Conservation (phyloP, 2,888 invertebrate species). For the Opisthograptis luteolata region DNA sequence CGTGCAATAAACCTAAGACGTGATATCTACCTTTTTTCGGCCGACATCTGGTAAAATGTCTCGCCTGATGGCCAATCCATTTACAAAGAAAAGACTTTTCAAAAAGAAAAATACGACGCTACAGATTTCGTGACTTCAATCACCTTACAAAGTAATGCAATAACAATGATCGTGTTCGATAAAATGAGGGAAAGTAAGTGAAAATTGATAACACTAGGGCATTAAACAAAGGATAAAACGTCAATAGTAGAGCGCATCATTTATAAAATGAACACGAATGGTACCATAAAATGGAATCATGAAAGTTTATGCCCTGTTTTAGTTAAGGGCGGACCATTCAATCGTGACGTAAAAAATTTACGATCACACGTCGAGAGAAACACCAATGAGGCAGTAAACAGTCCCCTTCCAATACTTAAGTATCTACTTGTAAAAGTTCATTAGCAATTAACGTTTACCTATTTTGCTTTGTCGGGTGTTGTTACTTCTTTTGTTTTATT, state of each 20-base stretch:
- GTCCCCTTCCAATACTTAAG: constrained; percentile 71
- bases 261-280: constrained; percentile 82
- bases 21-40: constrained; percentile 65
- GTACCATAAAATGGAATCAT: constrained; percentile 77
- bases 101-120: constrained; percentile 34
- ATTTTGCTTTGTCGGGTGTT: constrained; percentile 47
- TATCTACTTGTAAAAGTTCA: constrained; percentile 74
- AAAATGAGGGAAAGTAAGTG: constrained; percentile 26
- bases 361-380: constrained; percentile 81
- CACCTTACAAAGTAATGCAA: constrained; percentile 16
- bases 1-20: constrained; percentile 79
- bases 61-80: constrained; percentile 44
- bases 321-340: constrained; percentile 81
- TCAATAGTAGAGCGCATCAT: constrained; percentile 65
- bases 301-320: constrained; percentile 82
- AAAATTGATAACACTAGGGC: constrained; percentile 43
- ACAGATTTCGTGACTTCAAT: constrained; percentile 28
- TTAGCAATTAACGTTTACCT: constrained; percentile 71
- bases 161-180: constrained; percentile 17
- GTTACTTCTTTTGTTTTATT: constrained; percentile 41
- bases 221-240: constrained; percentile 55
- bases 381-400: constrained; percentile 81
- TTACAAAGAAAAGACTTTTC: constrained; percentile 43
- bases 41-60: constrained; percentile 54
- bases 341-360: constrained; percentile 81